These are phyloP conservation scores for Scolopax mira DNA, from an alignment of 2,113 vertebrate genomes.

Conservation along the genomic window DNA sequence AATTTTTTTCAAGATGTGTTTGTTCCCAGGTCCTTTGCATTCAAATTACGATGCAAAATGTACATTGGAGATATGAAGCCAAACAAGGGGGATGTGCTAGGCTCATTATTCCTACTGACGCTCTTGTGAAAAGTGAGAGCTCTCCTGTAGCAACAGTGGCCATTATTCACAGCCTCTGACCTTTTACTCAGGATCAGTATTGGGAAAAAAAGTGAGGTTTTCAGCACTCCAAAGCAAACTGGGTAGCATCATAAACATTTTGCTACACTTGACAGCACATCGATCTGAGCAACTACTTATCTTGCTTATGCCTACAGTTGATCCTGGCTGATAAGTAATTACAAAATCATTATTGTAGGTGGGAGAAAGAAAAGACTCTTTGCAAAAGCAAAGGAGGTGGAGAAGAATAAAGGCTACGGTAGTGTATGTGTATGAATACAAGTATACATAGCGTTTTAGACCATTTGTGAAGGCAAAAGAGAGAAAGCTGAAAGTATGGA, in stretches of 20 bases:
- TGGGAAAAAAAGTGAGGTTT: background rate
- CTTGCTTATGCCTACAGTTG: background rate
- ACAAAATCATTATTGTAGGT: background rate
- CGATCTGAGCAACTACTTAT: background rate
- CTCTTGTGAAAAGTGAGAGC: background rate
- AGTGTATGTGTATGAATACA: background rate
- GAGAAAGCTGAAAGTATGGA: background rate
- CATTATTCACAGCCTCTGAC: background rate
- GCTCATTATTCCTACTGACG: background rate
- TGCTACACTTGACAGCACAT: background rate
- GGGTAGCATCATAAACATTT: background rate
- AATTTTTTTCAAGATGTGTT: background rate
- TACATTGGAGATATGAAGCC: background rate
- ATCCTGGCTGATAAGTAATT: background rate
- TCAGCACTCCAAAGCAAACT: background rate
- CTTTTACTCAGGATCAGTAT: background rate
- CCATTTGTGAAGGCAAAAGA: background rate
- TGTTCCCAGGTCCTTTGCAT: background rate
- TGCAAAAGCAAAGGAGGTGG: background rate
- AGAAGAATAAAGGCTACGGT: background rate
- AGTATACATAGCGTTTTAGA: background rate
- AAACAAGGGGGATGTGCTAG: background rate
- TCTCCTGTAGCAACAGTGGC: background rate
- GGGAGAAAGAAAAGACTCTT: background rate
- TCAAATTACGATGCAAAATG: background rate